Evolutionary conservation across 2,888 invertebrate genomes (phyloP), one percentile per base, ranked within the genome.

Genomic region (Plagiodera versicolora): DNA sequence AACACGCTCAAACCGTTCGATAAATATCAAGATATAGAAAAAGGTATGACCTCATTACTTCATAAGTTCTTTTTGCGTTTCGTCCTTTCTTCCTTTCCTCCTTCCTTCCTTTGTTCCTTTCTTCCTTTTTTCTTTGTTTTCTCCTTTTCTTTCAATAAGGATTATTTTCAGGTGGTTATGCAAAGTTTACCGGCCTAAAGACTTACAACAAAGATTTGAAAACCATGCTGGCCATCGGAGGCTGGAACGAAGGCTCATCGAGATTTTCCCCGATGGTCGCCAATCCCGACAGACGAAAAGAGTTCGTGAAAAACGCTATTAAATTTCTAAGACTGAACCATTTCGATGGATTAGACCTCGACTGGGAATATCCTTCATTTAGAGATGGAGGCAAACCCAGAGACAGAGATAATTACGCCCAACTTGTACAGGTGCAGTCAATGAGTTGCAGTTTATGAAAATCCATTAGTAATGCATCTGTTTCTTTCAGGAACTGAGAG

Each of bases 21-120:
- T 81, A 94, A 95, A 77, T 95, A 95, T 79, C 95, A 95, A 82
- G 95, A 96, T 78, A 90, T 95, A 75, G 95, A 95, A 77, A 94
- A 95, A 87, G 95, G 95, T 94, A 77, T 24, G 24, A 24, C 24
- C 24, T 5, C 24, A 24, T n/a, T n/a, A n/a, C n/a, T n/a, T n/a
- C n/a, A n/a, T n/a, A n/a, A n/a, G n/a, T n/a, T n/a, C n/a, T n/a
- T n/a, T n/a, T n/a, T n/a, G n/a, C n/a, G n/a, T n/a, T n/a, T n/a
- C n/a, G n/a, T n/a, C n/a, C n/a, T n/a, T n/a, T n/a, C n/a, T n/a
- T n/a, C n/a, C n/a, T n/a, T n/a, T n/a, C n/a, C n/a, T n/a, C n/a
- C n/a, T n/a, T n/a, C n/a, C n/a, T n/a, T n/a, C n/a, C n/a, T n/a
- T n/a, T n/a, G n/a, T n/a, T n/a, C n/a, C n/a, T n/a, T n/a, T n/a